These are phyloP conservation scores for Anoplopoma fimbria DNA, from an alignment of 2,113 vertebrate genomes.

Conservation along the genomic window DNA sequence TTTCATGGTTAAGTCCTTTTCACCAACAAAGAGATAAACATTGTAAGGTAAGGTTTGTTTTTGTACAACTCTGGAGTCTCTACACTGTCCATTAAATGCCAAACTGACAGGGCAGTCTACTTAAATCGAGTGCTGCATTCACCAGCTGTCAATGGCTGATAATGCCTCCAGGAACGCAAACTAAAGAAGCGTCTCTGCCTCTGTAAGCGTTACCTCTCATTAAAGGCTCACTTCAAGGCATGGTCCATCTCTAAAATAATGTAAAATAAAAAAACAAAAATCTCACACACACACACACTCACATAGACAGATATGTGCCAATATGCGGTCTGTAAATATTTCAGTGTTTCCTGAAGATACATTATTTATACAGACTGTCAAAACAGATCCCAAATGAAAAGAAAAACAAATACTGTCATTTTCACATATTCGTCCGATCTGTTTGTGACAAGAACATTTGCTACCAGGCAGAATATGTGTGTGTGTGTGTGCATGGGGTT, in stretches of 20 bases:
- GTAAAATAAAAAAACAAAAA: constrained; percentile 35
- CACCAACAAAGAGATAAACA: constrained; percentile 18
- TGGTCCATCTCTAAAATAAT: constrained; percentile 34
- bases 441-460: constrained; percentile 31
- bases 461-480: constrained; percentile 13
- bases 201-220: constrained; percentile 45
- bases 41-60: constrained; percentile 31
- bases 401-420: constrained; percentile 61
- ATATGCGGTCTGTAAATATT: constrained; percentile 71
- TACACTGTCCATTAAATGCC: constrained; percentile 49
- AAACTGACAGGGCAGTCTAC: constrained; percentile 38
- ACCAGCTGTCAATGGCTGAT: constrained; percentile 60
- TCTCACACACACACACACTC: constrained; percentile 15
- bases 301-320: constrained; percentile 46
- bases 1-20: constrained; percentile 25
- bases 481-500: background rate
- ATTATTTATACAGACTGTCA: constrained; percentile 74
- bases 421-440: constrained; percentile 54
- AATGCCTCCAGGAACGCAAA: constrained; percentile 48
- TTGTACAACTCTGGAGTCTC: constrained; percentile 9
- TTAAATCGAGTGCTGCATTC: constrained; percentile 49
- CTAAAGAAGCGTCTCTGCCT: constrained; percentile 24
- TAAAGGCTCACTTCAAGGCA: constrained; percentile 56
- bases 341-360: constrained; percentile 59
- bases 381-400: constrained; percentile 65